Evolutionary conservation across 2,113 vertebrate species (phyloP), one percentile per base, ranked within the genome.

Genomic region (Podiceps cristatus): DNA sequence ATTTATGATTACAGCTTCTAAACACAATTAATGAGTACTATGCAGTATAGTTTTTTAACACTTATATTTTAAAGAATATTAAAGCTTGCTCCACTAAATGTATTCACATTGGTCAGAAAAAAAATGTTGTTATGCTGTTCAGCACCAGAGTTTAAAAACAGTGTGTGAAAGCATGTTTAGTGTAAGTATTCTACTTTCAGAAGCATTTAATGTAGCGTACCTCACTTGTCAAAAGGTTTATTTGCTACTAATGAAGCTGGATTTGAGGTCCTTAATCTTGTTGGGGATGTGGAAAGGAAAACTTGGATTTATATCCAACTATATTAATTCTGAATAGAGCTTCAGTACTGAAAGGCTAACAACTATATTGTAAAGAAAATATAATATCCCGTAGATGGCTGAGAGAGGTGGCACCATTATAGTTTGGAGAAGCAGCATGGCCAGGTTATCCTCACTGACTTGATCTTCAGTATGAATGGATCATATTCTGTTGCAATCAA

Each of bases 401-500:
- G 84, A 77, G 22, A 35, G 20, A 60, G 35, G n/a, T 50, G 85
- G 55, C 73, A 64, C 16, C 10, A 5, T 77, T 62, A 35, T 40
- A 52, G 40, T 91, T 50, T 89, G 85, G 94, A 97, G 94, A 94
- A 95, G 77, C 45, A 60, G 33, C 50, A n/a, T 52, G 84, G 63
- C 56, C 49, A 74, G 90, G 83, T 68, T 55, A 40, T 88, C 75
- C 67, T 88, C 71, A 47, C 80, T 88, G 91, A 88, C 69, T 98
- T 97, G 82, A 97, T 95, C 95, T 94, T 97, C 87, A 82, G 62
- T 87, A 75, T 59, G 72, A 89, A 56, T 64, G 13, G 40, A 83
- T 64, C 88, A 92, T 93, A 75, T 62, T 88, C 76, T 58, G 35
- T 95, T 98, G 13, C 53, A 95, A 95, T 95, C 90, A 90, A 97